These are phyloP conservation scores for Ammodytes marinus DNA, from an alignment of 2,113 vertebrate species.

Conservation along the genomic window DNA sequence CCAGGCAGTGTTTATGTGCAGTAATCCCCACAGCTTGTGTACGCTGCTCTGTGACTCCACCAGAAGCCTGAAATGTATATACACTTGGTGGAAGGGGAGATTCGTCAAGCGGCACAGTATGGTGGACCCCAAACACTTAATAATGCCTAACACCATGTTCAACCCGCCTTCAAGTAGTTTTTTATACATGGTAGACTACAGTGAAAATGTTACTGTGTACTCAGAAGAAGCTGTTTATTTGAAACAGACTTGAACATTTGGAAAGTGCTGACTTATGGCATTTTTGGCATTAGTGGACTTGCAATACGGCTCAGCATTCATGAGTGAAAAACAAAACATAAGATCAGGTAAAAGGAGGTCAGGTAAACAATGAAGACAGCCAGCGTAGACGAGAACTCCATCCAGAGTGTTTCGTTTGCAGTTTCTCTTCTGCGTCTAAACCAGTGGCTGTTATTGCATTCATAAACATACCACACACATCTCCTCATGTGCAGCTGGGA, in stretches of 20 bases:
- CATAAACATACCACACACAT: background rate
- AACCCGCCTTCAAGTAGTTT: too few species aligned
- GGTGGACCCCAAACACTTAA: slow-evolving; percentile 8
- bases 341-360: background rate
- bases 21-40: slow-evolving; percentile 49
- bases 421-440: slow-evolving; percentile 6
- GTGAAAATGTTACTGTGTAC: background rate
- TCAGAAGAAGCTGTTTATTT: slow-evolving; percentile 3
- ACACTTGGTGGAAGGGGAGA: slow-evolving; percentile 1
- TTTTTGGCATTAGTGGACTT: background rate
- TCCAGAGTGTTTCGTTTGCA: slow-evolving; percentile 2
- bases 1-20: slow-evolving; percentile 64
- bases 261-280: background rate
- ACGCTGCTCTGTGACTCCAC: slow-evolving; percentile 28
- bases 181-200: slow-evolving; percentile 3
- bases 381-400: background rate
- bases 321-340: background rate
- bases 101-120: slow-evolving; percentile 17
- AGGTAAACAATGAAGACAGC: background rate
- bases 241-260: background rate
- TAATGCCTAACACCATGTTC: too few species aligned
- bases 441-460: background rate
- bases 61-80: slow-evolving; percentile 60
- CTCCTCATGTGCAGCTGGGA: slow-evolving; percentile 13
- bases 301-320: background rate